Percentiles rank a stretch among this genome's conserved stretches.
phyloP scores from a whole-genome alignment of 2,888 invertebrate species.

The Margaritifera margaritifera region DNA sequence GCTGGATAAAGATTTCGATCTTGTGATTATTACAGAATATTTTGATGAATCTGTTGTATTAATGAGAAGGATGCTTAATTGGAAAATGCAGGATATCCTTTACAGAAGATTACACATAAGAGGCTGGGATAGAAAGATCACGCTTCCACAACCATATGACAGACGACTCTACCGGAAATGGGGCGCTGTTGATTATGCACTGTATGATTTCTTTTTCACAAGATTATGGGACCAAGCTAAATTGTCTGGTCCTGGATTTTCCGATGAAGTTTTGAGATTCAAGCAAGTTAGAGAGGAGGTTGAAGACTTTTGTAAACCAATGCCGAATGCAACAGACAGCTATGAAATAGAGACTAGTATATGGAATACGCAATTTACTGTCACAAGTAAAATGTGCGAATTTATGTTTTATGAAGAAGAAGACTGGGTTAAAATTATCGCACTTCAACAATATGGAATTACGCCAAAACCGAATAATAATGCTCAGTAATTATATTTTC shows the following conservation, averaged over 20 bases:
- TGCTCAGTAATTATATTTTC: too few relatives aligned
- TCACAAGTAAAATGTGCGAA: slow-evolving; percentile 26
- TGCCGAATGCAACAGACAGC: slow-evolving; percentile 28
- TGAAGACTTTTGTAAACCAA: slow-evolving; percentile 37
- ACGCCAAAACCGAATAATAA: background rate
- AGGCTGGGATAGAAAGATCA: slow-evolving; percentile 36
- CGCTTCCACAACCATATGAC: slow-evolving; percentile 31
- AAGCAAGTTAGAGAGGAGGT: slow-evolving; percentile 37
- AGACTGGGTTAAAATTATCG: slow-evolving; percentile 31
- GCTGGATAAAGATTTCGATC: slow-evolving; percentile 46
- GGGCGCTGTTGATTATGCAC: slow-evolving; percentile 37
- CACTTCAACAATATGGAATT: slow-evolving; percentile 24
- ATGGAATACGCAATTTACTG: slow-evolving; percentile 22
- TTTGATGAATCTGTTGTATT: slow-evolving; percentile 56
- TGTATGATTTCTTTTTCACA: slow-evolving; percentile 42
- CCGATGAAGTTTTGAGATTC: slow-evolving; percentile 38
- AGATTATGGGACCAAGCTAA: slow-evolving; percentile 37
- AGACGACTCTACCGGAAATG: slow-evolving; percentile 25
- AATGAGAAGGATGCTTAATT: slow-evolving; percentile 45
- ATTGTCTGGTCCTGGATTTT: slow-evolving; percentile 32
- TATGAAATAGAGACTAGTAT: slow-evolving; percentile 16
- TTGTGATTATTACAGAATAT: slow-evolving; percentile 53
- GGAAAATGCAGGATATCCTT: slow-evolving; percentile 48
- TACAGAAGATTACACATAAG: slow-evolving; percentile 38
- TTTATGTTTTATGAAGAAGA: slow-evolving; percentile 28